Evolutionary conservation across 2,113 vertebrate genomes (phyloP), one percentile per base, ranked within the genome.

Genomic region (Lycocorax pyrrhopterus): DNA sequence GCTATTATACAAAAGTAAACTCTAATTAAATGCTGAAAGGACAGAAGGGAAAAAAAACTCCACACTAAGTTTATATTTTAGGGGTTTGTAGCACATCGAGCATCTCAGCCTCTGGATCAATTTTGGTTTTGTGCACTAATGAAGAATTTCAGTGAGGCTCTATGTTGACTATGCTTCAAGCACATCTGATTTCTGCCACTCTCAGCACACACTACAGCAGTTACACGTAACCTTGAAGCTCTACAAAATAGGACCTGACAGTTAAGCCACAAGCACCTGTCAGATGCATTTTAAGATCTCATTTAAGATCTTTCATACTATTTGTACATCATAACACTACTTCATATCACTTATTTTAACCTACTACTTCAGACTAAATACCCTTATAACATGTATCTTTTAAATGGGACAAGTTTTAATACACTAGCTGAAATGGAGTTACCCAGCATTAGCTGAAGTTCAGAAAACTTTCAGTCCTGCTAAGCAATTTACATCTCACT

Each of bases 201-300:
- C n/a, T 44, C 39, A 74, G 66, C 60, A 93, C n/a, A 76, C 12
- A 23, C 8, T 26, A 32, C 2, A 80, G 55, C 55, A 93, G 51
- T 46, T 75, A 67, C 7, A 33, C 49, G 39, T 49, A 89, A 92
- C 93, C 87, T 84, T 84, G 75, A 84, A 94, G 86, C 47, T 49
- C 74, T 84, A 44, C 58, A 67, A 93, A 93, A 89, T 80, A 88
- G 72, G 67, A 82, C 80, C 47, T 13, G 87, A 80, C 96, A 85
- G 94, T 96, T 97, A 96, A 95, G 82, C 95, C 96, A 96, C 95
- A 95, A 95, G 80, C 94, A 96, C 94, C 95, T 95, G 93, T 29
- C 77, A 63, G 10, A 47, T 0, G 1, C 1, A 0, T 52, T 76
- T 26, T 33, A 32, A 44, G 30, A 89, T 79, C 80, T 72, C 44